phyloP scores from a whole-genome alignment of 1,140 invertebrate species.

The Pseudoatta argentina region DNA sequence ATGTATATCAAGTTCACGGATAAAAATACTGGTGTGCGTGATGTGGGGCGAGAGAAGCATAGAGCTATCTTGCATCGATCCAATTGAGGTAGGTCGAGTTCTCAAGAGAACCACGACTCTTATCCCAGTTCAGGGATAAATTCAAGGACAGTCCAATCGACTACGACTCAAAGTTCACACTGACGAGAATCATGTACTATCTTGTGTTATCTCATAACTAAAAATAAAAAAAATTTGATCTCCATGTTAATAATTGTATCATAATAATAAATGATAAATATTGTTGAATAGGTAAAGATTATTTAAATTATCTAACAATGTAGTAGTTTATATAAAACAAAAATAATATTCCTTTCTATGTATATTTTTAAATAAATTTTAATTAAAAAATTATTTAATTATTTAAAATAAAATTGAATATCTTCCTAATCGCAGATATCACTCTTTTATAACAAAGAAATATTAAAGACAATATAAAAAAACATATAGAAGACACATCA shows the following conservation, averaged over 20 bases:
- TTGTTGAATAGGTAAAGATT: background rate
- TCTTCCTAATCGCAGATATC: background rate
- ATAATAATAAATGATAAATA: background rate
- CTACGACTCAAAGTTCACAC: slow-evolving; percentile 49
- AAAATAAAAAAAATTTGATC: background rate
- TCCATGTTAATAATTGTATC: background rate
- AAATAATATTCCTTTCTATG: background rate
- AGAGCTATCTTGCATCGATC: slow-evolving; percentile 83
- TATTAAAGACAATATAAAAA: background rate
- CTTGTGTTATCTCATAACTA: background rate
- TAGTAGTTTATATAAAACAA: background rate
- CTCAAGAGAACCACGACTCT: slow-evolving; percentile 79
- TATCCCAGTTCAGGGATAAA: slow-evolving; percentile 84
- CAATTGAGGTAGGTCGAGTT: slow-evolving; percentile 84
- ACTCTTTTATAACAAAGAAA: background rate
- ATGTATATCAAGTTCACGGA: slow-evolving; percentile 70
- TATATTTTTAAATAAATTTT: background rate
- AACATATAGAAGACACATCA: background rate
- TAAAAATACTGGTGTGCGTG: slow-evolving; percentile 73
- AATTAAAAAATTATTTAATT: background rate
- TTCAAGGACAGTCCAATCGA: slow-evolving; percentile 82
- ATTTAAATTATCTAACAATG: background rate
- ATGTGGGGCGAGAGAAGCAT: slow-evolving; percentile 71
- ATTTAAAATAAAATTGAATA: background rate
- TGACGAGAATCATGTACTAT: background rate